Evolutionary conservation across 2,113 vertebrate genomes (phyloP).

Genomic region (Hydrolagus affinis): DNA sequence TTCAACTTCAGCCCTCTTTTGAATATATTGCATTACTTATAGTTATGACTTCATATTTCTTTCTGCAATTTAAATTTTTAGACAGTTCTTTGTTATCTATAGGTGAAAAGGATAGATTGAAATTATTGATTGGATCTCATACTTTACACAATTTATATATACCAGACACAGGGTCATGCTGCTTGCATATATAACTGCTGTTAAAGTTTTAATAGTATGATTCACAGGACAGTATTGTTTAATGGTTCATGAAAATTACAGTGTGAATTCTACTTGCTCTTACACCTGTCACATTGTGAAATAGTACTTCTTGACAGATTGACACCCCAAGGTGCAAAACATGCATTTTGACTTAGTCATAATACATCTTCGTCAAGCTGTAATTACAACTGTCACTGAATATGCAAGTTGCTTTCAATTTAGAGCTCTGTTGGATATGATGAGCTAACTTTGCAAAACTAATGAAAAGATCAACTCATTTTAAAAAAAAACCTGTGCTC

Average conservation of each 20-base stretch:
- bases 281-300: background rate
- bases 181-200: background rate
- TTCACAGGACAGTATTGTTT: background rate
- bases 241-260: conserved; percentile 17
- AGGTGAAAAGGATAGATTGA: background rate
- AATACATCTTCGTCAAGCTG: background rate
- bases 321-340: conserved; percentile 6
- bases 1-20: background rate
- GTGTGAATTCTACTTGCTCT: conserved; percentile 10
- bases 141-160: background rate
- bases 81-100: background rate
- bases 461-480: background rate
- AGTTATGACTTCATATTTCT: background rate
- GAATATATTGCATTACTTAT: background rate
- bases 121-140: background rate
- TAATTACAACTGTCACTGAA: conserved; percentile 5
- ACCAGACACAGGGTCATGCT: background rate
- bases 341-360: background rate
- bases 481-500: too few species aligned
- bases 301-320: background rate
- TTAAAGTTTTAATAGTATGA: conserved; percentile 1
- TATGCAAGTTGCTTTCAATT: background rate
- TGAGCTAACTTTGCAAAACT: background rate
- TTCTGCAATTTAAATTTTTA: background rate
- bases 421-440: background rate